Percentiles rank a stretch among this genome's conserved stretches.
Conservation (phyloP, 2,797 vertebrate species). For the Pelochelys cantorii region DNA sequence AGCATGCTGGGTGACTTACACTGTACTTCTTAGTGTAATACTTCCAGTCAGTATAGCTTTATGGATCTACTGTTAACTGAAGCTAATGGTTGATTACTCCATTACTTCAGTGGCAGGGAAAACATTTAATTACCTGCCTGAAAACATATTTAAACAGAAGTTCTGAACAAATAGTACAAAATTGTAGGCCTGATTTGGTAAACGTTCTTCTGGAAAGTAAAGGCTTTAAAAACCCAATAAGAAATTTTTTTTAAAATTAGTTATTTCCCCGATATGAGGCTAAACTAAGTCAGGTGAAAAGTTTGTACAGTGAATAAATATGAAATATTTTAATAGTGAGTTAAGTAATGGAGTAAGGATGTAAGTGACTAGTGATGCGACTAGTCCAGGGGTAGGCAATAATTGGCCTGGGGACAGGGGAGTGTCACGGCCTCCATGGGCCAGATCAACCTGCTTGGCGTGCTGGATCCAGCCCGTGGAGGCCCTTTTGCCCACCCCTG, state of each 20-base stretch:
- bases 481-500: too few species aligned
- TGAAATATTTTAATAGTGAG: not conserved
- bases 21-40: not conserved
- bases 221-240: not conserved
- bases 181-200: not conserved
- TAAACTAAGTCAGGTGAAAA: not conserved
- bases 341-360: not conserved
- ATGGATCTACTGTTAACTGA: not conserved
- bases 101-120: not conserved
- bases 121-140: not conserved
- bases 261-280: too few species aligned
- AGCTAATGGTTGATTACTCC: not conserved
- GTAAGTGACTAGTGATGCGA: too few species aligned
- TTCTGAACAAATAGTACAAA: not conserved
- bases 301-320: not conserved
- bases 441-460: too few species aligned
- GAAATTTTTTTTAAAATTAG: not conserved
- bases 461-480: too few species aligned
- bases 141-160: not conserved
- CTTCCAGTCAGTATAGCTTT: not conserved
- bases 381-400: too few species aligned
- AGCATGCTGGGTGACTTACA: not conserved
- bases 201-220: not conserved
- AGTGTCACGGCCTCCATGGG: too few species aligned
- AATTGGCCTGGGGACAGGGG: too few species aligned